A percentile compares a stretch with the other conserved stretches of the same genome.
phyloP scores from a whole-genome alignment of 2,797 vertebrate species.

The Eupleurogrammus muticus region DNA sequence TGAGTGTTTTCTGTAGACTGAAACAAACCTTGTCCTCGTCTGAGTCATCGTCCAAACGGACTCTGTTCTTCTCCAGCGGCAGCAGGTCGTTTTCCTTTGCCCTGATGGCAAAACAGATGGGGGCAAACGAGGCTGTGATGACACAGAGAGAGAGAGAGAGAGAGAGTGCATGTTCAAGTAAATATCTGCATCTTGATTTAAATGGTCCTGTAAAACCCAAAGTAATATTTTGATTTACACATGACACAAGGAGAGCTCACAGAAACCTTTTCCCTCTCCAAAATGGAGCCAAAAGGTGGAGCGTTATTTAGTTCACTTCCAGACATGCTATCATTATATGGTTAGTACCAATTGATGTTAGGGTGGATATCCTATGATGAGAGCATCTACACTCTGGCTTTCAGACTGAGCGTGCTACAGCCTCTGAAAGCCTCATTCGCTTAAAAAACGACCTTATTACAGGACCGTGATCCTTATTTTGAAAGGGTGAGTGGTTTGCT shows the following conservation, averaged over 20 bases:
- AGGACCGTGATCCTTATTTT: conserved; percentile 23
- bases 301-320: too few species aligned
- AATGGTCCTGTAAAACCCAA: too few species aligned
- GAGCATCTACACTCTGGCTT: too few species aligned
- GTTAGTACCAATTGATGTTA: too few species aligned
- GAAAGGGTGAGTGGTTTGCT: conserved; percentile 28
- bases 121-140: conserved; percentile 92
- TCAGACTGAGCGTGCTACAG: too few species aligned
- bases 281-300: too few species aligned
- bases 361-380: too few species aligned
- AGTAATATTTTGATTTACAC: too few species aligned
- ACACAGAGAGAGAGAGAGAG: conserved; percentile 16
- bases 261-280: too few species aligned
- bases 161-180: neutral
- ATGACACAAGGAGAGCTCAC: too few species aligned
- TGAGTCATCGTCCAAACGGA: conserved; percentile 95
- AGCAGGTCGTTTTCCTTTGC: conserved; percentile 96
- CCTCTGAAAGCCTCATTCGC: conserved; percentile 12
- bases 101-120: conserved; percentile 98
- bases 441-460: conserved; percentile 48
- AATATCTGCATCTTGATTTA: neutral
- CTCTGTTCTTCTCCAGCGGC: conserved; percentile 96
- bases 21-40: conserved; percentile 90
- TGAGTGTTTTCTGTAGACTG: neutral
- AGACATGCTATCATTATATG: too few species aligned